Base-by-base conservation (phyloP, 23 tunicate genomes). In the Halocynthia aurantium region DNA sequence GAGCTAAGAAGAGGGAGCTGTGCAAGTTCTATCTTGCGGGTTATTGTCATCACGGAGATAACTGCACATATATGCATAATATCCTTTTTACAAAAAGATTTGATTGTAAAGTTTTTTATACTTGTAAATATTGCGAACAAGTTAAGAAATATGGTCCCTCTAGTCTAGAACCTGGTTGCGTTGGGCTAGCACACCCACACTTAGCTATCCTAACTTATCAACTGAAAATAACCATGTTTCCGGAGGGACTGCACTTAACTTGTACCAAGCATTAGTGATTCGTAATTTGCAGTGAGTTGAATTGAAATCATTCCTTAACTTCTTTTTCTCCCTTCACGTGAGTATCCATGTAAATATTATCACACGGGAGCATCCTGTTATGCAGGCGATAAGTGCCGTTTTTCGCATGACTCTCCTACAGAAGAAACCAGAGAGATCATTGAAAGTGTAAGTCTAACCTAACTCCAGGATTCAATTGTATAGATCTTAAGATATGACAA, bases 21-120 rank as follows among this genome's bases (percentile, higher is more conserved):
- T 89, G 96, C 77, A 87, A 89, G 11, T 86, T 73, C 53, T 89
- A 84, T 76, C 55, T 84, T 70, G 77, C 75, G 8, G 96, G 96
- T 8, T 54, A 51, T 19, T 90, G 97, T 72, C 82, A 68, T 7
- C 86, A 71, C 8, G 87, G 87, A 15, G 86, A 85, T 83, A 81
- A 81, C 54, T 90, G 97, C 84, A 80, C 72, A 51, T 90, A 85
- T 52, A 85, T 90, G 97, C 97, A 90, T 90, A 84, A 90, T 85
- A 90, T 90, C 90, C 97, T 90, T 90, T 85, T 53, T 53, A 61
- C 54, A 55, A 17, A 72, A 58, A 58, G 1, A 67, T 67, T 67
- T 17, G 72, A n/a, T 20, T 67, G 72, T 17, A 67, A n/a, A 2
- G 72, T 19, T 2, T n/a, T 19, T 70, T 31, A 31, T 31, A 31